A percentile compares a stretch with the other conserved stretches of the same genome.
phyloP scores from a whole-genome alignment of 2,888 invertebrate genomes.

The Micoletzkya japonica region DNA sequence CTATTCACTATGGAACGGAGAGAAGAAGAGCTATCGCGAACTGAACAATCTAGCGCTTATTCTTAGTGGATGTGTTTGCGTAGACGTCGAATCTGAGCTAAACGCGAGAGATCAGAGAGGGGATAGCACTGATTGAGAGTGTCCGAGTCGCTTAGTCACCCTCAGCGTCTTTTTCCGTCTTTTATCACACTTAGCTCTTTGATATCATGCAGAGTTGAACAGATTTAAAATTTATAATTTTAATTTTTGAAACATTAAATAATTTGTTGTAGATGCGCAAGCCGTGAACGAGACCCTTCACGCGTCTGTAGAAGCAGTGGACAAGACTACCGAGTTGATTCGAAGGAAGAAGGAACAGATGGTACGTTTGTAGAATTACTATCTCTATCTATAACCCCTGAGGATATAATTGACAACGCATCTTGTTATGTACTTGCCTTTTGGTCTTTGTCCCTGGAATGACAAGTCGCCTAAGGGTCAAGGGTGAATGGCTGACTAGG shows the following conservation, averaged over 20 bases:
- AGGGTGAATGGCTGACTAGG: no score
- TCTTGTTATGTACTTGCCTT: no score
- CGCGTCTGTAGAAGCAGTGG: slow-evolving; percentile 57
- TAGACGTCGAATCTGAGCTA: no score
- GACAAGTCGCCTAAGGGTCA: no score
- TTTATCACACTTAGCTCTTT: not conserved
- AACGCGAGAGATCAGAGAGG: no score
- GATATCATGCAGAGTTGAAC: not conserved
- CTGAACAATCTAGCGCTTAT: no score
- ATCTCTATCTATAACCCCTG: not conserved
- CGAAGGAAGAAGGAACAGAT: slow-evolving; percentile 55
- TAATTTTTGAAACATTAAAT: not conserved
- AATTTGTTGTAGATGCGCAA: slow-evolving; percentile 47
- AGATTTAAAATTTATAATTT: not conserved
- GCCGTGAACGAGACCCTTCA: slow-evolving; percentile 54
- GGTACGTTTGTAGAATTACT: slow-evolving; percentile 28
- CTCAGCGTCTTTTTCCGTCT: not conserved
- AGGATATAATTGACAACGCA: not conserved
- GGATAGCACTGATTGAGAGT: no score
- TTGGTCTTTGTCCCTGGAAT: no score
- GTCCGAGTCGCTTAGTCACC: no score
- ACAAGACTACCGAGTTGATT: slow-evolving; percentile 60
- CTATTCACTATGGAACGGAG: not conserved
- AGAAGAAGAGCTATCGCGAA: no score
- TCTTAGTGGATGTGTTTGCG: no score